Evolutionary conservation across 2,888 invertebrate genomes (phyloP).

Genomic region (Melinopterus prodromus): DNA sequence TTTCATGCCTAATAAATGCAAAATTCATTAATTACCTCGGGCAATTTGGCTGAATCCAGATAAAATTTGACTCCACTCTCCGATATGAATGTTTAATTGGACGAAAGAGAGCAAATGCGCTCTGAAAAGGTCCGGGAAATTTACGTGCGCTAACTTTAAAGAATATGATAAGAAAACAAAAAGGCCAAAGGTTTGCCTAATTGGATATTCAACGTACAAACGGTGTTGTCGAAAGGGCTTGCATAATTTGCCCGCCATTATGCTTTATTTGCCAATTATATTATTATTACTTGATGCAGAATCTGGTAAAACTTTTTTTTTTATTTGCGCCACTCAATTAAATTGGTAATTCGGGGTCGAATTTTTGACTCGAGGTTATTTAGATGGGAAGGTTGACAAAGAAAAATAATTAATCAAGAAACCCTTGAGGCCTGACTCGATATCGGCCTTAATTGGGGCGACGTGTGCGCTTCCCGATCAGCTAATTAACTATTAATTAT

Average conservation of each 20-base stretch:
- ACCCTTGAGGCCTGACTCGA: background rate
- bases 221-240: background rate
- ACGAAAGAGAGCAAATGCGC: background rate
- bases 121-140: background rate
- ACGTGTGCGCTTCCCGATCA: background rate
- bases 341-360: background rate
- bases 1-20: background rate
- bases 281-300: too few species aligned
- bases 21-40: background rate
- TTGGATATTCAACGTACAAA: background rate
- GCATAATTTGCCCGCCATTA: background rate
- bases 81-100: background rate
- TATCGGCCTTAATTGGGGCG: background rate
- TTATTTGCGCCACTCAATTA: background rate
- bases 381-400: background rate
- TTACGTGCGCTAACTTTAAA: background rate
- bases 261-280: background rate
- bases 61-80: background rate
- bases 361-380: background rate
- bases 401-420: background rate
- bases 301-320: background rate
- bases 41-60: background rate
- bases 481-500: background rate
- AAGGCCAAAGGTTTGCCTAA: background rate
- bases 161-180: conserved; percentile 4